Base-by-base conservation (phyloP, 2,113 vertebrate species). In the Ptychochromis oligacanthus region DNA sequence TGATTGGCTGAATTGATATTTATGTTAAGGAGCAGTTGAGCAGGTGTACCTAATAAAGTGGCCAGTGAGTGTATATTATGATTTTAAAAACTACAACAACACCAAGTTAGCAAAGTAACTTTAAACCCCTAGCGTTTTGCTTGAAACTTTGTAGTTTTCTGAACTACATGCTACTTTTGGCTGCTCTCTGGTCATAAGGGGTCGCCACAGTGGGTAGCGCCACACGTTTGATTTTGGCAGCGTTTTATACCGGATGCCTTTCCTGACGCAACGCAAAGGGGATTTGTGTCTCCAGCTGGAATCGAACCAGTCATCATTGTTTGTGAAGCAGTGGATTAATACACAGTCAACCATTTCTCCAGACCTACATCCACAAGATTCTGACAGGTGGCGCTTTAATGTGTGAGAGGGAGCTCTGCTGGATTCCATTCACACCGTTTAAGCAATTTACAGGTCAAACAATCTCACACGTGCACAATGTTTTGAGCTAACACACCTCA, bases 401-500 rank as follows among this genome's bases (percentile, higher is more conserved):
- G 85, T 91, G 92, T 77, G 90, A 92, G 92, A 88, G 88, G 89
- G 79, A 93, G 86, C 94, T 91, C 85, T 78, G 93, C 87, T 88
- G 89, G 93, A 92, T 91, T 88, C 81, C 80, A 90, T 91, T 94
- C 91, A 95, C 89, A 92, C 89, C 88, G 74, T 94, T 94, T 95
- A 95, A 96, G 93, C 86, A 15, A 93, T 91, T 92, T 89, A 92
- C 85, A 87, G 93, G 93, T 95, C 93, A 95, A 93, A 91, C 81
- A 83, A 85, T 90, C 89, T 92, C 93, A 94, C 94, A 94, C 85
- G 92, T 95, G 94, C 90, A 88, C 77, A 89, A 43, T 76, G 88
- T 92, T 91, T 89, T 82, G 87, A 85, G 80, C 40, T 46, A 83
- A 80, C 85, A 84, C 82, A 64, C 22, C 28, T 84, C 26, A 38